A percentile compares a stretch with the other conserved stretches of the same genome.
These are phyloP conservation scores for Octopus sinensis DNA, from an alignment of 1,140 invertebrate genomes.

Conservation along the genomic window DNA sequence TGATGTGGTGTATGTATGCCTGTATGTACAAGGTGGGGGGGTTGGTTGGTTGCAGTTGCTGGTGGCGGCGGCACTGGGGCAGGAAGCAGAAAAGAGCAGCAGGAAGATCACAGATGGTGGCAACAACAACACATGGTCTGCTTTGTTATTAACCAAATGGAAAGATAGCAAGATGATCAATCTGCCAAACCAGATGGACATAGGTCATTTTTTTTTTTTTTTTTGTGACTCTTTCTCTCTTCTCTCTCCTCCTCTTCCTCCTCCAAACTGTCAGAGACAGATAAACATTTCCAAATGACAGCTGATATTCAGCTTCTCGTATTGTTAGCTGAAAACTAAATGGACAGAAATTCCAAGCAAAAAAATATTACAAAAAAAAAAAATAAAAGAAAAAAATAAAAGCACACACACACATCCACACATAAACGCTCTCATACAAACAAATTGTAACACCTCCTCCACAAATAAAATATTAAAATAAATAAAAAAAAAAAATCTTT, in stretches of 20 bases:
- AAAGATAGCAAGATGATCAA: not conserved
- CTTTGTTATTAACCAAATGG: too few species aligned
- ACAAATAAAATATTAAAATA: not conserved
- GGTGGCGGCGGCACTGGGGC: not conserved
- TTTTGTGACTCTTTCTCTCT: not conserved
- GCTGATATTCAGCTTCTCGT: not conserved
- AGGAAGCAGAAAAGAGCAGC: not conserved
- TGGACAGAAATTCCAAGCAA: not conserved
- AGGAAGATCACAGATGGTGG: not conserved
- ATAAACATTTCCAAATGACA: not conserved
- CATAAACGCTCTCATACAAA: not conserved
- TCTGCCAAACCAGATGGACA: not conserved
- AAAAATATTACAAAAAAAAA: not conserved
- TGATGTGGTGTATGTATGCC: not conserved
- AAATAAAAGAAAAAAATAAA: not conserved
- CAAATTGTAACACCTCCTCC: not conserved
- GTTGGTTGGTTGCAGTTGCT: not conserved
- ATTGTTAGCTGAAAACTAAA: not conserved
- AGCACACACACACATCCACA: not conserved
- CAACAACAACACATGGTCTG: not conserved
- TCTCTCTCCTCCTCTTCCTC: not conserved
- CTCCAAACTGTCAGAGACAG: not conserved
- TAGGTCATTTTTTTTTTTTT: not conserved
- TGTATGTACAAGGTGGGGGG: not conserved
- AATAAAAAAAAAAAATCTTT: not conserved